Percentiles rank a stretch among this genome's conserved stretches.
phyloP scores from a whole-genome alignment of 2,888 invertebrate genomes.

The Clitarchus hookeri region DNA sequence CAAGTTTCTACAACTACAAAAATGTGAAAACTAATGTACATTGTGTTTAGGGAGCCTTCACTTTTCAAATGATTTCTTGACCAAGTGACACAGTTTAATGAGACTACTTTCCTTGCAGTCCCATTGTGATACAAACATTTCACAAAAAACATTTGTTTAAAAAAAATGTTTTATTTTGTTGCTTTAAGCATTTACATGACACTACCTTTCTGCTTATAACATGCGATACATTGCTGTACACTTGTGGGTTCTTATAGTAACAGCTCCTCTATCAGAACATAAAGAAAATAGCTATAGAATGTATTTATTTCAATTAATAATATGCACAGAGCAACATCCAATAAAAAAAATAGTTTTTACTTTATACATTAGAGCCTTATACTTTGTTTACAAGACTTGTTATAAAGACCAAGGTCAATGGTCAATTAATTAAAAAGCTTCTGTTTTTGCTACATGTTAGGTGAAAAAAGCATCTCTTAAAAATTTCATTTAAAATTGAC shows the following conservation, averaged over 20 bases:
- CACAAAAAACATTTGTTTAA: neutral
- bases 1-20: no score
- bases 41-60: no score
- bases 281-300: neutral
- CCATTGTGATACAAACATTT: no score
- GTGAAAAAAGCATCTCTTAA: slow-evolving; percentile 10
- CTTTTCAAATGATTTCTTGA: no score
- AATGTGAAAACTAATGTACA: no score
- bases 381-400: neutral
- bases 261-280: neutral
- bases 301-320: neutral
- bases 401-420: neutral
- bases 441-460: neutral
- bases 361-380: neutral
- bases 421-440: neutral
- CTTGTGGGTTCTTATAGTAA: neutral
- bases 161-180: neutral
- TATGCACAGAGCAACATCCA: neutral
- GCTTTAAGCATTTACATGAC: slow-evolving; percentile 8
- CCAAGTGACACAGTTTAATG: no score
- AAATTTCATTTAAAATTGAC: neutral
- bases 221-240: slow-evolving; percentile 8
- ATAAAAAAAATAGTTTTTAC: neutral
- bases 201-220: slow-evolving; percentile 8
- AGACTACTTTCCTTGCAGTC: no score